Conservation (phyloP, 2,113 vertebrate species). For the Centropus unirufus region DNA sequence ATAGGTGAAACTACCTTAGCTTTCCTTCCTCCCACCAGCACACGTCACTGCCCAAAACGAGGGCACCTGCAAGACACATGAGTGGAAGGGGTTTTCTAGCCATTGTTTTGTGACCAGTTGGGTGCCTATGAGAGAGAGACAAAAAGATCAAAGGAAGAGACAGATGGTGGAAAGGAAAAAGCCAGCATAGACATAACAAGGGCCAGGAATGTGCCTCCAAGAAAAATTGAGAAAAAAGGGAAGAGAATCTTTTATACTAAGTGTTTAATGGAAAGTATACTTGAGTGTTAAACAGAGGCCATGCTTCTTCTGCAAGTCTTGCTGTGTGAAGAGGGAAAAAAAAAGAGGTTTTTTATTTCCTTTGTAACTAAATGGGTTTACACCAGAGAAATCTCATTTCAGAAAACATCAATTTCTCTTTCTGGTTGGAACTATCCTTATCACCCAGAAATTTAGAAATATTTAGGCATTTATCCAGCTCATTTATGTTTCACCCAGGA, state of each 20-base stretch:
- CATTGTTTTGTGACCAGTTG: constrained; percentile 47
- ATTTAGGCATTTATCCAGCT: not conserved
- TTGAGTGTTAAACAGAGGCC: constrained; percentile 32
- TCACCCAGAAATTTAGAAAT: not conserved
- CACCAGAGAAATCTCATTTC: not conserved
- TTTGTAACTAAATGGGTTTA: constrained; percentile 17
- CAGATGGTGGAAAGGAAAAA: constrained; percentile 47
- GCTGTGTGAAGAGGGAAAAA: not conserved
- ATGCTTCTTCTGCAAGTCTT: not conserved
- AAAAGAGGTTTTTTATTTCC: not conserved
- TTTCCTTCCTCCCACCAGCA: not conserved
- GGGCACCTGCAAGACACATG: constrained; percentile 52
- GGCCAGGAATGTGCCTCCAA: constrained; percentile 24
- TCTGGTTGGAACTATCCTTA: not conserved
- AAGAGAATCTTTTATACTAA: constrained; percentile 27
- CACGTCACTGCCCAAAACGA: not conserved
- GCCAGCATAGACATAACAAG: constrained; percentile 20
- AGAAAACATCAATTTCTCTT: not conserved
- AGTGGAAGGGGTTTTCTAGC: not conserved
- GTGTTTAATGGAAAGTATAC: constrained; percentile 29
- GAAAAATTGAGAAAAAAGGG: constrained; percentile 22
- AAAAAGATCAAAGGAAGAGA: constrained; percentile 57
- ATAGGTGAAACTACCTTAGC: not conserved
- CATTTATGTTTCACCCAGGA: not conserved
- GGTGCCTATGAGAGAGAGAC: constrained; percentile 4